Evolutionary conservation across 2,113 vertebrate species (phyloP).

Genomic region (Xiphias gladius): DNA sequence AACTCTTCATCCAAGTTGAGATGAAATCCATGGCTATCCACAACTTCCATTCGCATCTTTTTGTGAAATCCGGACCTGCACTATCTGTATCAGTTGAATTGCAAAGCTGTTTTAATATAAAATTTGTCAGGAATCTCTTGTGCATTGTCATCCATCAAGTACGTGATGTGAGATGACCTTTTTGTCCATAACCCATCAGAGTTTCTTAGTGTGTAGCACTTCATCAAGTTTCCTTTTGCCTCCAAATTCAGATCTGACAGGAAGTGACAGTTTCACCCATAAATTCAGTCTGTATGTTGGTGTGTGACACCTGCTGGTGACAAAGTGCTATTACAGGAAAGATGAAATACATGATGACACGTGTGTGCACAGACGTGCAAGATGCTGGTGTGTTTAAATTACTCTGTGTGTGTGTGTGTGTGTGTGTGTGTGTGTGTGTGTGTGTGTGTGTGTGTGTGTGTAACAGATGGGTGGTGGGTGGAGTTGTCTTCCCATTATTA

Average conservation of each 20-base stretch:
- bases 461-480: conserved; percentile 59
- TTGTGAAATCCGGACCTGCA: no score
- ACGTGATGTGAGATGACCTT: not conserved
- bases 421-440: not conserved
- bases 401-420: not conserved
- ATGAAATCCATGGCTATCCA: no score
- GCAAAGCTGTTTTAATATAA: not conserved
- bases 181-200: no score
- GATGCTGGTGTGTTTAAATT: no score
- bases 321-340: not conserved
- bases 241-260: not conserved
- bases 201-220: no score
- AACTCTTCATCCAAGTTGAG: no score
- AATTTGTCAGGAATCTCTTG: no score
- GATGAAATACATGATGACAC: no score
- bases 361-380: not conserved
- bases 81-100: not conserved
- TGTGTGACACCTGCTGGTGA: conserved; percentile 72
- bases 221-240: not conserved
- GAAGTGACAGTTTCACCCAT: not conserved
- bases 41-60: no score
- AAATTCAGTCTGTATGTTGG: conserved; percentile 3
- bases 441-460: not conserved
- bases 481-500: conserved; percentile 37
- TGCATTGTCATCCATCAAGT: not conserved